A percentile compares a stretch with the other conserved stretches of the same genome.
Conservation (phyloP, 2,888 invertebrate genomes). For the Elegia similella region DNA sequence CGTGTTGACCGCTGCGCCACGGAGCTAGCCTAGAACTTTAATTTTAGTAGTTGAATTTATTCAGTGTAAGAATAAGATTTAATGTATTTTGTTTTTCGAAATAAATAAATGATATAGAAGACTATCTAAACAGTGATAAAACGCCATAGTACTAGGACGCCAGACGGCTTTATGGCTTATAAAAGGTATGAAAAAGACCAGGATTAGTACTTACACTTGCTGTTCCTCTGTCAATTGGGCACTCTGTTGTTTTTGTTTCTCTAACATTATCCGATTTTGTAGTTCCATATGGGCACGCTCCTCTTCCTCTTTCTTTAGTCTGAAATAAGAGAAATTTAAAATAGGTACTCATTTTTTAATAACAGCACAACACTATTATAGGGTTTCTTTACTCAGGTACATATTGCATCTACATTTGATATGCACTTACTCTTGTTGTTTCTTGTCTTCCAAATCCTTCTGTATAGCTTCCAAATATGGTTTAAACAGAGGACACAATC, state of each 20-base stretch:
- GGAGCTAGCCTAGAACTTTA: no score
- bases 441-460: conserved; percentile 91
- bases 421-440: conserved; percentile 67
- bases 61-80: no score
- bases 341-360: no score
- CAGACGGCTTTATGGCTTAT: no score
- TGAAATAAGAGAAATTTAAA: conserved; percentile 27
- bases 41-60: no score
- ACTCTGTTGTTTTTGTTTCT: conserved; percentile 84
- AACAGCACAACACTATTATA: no score
- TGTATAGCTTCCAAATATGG: conserved; percentile 95
- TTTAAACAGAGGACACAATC: conserved; percentile 93
- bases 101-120: no score
- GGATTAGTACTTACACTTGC: conserved; percentile 68
- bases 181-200: no score
- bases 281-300: conserved; percentile 80
- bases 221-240: conserved; percentile 84
- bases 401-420: neutral
- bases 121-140: no score
- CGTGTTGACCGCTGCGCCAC: no score
- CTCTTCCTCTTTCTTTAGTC: conserved; percentile 79
- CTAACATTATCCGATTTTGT: conserved; percentile 81
- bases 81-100: no score
- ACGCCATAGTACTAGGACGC: no score
- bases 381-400: neutral